Evolutionary conservation across 1,140 invertebrate species (phyloP), one percentile per base, ranked within the genome.

Genomic region (Drosophila nannoptera): DNA sequence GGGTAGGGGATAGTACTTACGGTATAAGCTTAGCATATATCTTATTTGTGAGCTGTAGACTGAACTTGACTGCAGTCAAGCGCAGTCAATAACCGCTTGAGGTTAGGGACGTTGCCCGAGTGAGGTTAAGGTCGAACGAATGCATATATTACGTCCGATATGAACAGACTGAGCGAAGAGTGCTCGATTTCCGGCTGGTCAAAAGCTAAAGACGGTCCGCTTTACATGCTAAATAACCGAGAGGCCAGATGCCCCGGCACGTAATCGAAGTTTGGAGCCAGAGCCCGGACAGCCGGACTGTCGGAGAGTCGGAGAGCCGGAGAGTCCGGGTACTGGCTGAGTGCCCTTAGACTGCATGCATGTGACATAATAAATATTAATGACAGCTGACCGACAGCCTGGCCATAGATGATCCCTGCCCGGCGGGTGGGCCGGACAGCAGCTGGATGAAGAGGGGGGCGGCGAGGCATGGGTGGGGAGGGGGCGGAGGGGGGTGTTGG

Each of bases 291-390:
- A 36, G 1, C 1, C 35, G 35, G 35, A 36, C 12, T 14, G 40
- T 14, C n/a, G 40, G 12, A 43, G 7, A 43, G 11, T 9, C 40
- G 22, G 22, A 22, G 22, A 22, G 22, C 22, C 22, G 22, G 12
- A 16, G 11, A 7, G 6, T n/a, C 3, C 45, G 45, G 35, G 50
- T 33, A 45, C 1, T 22, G 22, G 31, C 8, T 12, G 16, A 14
- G 59, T 35, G 29, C 54, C 58, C 62, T 74, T 71, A 55, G 52
- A 60, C 62, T 65, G 72, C 60, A 72, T 84, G 81, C 69, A 77
- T 84, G 73, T 84, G 80, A 80, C 73, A 84, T 84, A 84, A 84
- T 84, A 86, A 84, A 84, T 84, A 84, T 84, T 84, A 84, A 84
- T 84, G 77, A 71, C 81, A 70, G 73, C 76, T 80, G 73, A 84